phyloP scores from a whole-genome alignment of 2,888 invertebrate genomes.

The Rhopalosiphum nymphaeae region DNA sequence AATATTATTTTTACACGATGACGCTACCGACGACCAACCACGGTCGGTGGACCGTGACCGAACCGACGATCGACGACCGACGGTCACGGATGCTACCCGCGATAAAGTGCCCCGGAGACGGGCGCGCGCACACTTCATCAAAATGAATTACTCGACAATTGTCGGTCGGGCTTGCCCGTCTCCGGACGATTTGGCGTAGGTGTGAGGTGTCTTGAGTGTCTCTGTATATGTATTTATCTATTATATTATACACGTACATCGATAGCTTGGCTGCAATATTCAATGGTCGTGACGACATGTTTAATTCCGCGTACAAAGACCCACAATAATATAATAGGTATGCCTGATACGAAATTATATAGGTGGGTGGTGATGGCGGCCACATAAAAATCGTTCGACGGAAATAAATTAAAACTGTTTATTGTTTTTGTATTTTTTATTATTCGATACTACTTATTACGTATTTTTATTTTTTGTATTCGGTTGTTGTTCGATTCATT shows the following conservation, averaged over 20 bases:
- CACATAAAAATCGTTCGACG: background rate
- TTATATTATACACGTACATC: background rate
- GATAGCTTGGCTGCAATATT: background rate
- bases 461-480: background rate
- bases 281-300: background rate
- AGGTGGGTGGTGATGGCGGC: background rate
- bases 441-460: background rate
- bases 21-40: background rate
- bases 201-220: background rate
- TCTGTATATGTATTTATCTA: background rate
- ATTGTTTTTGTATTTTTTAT: conserved; percentile 1
- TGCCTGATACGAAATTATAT: background rate
- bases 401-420: background rate
- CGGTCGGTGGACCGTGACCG: conserved; percentile 23
- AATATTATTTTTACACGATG: background rate
- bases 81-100: background rate
- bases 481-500: background rate
- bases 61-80: background rate
- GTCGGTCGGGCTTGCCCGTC: background rate
- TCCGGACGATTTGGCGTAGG: background rate
- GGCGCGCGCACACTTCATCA: conserved; percentile 44
- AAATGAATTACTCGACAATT: conserved; percentile 56
- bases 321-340: background rate
- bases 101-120: background rate
- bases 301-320: background rate